Conservation (phyloP, 2,113 vertebrate species). For the Otus sunia region DNA sequence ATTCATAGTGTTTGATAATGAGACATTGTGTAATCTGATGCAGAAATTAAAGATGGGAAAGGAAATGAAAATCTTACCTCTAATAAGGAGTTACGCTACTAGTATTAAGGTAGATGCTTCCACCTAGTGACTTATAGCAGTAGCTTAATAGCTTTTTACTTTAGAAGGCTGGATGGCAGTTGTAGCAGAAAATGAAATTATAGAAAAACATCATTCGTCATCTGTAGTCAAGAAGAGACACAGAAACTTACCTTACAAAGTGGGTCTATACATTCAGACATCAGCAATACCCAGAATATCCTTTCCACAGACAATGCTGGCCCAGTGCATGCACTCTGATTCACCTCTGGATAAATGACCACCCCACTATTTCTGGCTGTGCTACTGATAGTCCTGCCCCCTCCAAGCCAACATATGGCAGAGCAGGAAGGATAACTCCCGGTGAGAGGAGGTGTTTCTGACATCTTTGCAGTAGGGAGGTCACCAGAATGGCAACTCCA, state of each 20-base stretch:
- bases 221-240: neutral
- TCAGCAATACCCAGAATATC: neutral
- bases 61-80: neutral
- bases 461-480: neutral
- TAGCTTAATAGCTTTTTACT: slow-evolving; percentile 25
- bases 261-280: neutral
- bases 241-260: neutral
- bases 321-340: neutral
- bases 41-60: slow-evolving; percentile 29
- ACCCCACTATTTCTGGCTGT: neutral
- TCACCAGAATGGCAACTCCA: neutral
- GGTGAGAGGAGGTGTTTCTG: neutral
- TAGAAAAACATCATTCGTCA: neutral
- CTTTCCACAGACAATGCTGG: neutral
- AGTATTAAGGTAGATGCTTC: slow-evolving; percentile 54
- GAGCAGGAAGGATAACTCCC: neutral
- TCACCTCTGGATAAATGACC: neutral
- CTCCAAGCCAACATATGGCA: neutral
- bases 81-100: neutral
- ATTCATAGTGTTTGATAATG: neutral
- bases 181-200: neutral
- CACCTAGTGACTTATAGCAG: slow-evolving; percentile 30
- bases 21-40: neutral
- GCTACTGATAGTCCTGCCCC: neutral
- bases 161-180: neutral